phyloP scores from a whole-genome alignment of 2,797 vertebrate genomes.

The Chiloscyllium punctatum region DNA sequence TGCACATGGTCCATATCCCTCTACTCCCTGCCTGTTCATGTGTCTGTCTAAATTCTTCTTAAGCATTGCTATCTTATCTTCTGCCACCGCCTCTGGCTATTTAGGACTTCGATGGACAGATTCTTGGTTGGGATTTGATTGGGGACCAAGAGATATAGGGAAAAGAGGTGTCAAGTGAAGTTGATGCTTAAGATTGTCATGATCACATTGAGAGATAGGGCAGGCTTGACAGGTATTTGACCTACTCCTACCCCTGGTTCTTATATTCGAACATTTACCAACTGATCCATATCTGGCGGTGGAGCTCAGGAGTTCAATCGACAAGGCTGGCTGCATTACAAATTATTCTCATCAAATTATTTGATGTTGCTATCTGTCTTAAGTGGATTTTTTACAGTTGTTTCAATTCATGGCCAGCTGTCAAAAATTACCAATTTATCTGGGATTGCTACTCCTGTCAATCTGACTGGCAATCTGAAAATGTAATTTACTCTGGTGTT shows the following conservation, averaged over 20 bases:
- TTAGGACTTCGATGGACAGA: no score
- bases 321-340: background rate
- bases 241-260: background rate
- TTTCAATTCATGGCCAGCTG: conserved; percentile 14
- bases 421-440: background rate
- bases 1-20: no score
- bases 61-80: no score
- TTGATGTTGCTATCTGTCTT: background rate
- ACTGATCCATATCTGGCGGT: background rate
- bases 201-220: no score
- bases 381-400: background rate
- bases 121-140: no score
- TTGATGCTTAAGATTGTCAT: no score
- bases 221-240: background rate
- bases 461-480: background rate
- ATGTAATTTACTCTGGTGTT: background rate
- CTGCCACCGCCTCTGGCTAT: no score
- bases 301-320: no score
- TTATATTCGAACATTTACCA: background rate
- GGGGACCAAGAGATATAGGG: background rate
- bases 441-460: background rate
- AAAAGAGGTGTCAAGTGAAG: no score
- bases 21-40: no score
- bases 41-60: no score
- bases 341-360: background rate